These are phyloP conservation scores for Mus spretus DNA, from an alignment of 2,797 vertebrate species.

Conservation along the genomic window DNA sequence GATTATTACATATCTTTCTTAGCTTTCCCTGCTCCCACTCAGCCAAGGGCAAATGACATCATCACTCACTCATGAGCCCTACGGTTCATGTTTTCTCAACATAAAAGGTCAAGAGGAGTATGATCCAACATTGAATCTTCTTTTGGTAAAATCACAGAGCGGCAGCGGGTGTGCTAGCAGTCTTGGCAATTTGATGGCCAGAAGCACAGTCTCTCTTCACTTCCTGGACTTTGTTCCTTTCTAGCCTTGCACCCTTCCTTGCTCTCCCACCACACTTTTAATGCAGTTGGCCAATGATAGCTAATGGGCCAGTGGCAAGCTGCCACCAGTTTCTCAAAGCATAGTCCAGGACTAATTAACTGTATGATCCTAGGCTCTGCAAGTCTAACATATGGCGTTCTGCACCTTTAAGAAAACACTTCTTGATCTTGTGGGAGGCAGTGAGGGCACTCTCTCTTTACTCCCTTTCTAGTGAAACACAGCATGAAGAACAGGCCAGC, in stretches of 20 bases:
- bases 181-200: not conserved
- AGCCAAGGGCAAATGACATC: slow-evolving; percentile 40
- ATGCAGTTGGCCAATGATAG: not conserved
- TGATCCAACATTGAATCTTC: not conserved
- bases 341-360: not conserved
- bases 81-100: slow-evolving; percentile 15
- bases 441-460: not conserved
- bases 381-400: not conserved
- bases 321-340: not conserved
- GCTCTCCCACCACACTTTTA: not conserved
- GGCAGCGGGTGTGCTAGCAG: not conserved
- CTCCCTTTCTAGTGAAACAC: not conserved
- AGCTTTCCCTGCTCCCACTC: not conserved
- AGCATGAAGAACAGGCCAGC: not conserved
- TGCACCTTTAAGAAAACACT: not conserved
- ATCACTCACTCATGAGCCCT: not conserved
- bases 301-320: not conserved
- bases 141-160: not conserved
- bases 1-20: slow-evolving; percentile 52
- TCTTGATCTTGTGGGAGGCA: not conserved
- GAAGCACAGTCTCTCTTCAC: not conserved
- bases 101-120: slow-evolving; percentile 9
- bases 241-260: not conserved
- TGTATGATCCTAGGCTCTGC: not conserved
- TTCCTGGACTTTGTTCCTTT: not conserved